Base-by-base conservation (phyloP, 2,888 invertebrate species). In the Spodoptera littoralis region DNA sequence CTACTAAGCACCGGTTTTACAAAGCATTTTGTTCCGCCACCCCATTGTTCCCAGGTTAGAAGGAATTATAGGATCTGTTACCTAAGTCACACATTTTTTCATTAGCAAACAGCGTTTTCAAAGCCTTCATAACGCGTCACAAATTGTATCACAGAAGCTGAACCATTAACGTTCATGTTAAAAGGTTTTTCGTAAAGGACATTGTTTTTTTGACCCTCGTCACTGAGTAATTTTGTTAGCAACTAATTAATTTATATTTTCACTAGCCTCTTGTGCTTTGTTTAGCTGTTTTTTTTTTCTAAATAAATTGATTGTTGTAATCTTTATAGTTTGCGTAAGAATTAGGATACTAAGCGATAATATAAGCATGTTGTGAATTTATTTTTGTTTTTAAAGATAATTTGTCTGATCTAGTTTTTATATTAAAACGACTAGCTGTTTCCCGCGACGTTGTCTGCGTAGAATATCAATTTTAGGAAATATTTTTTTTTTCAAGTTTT, bases 141-240 rank as follows among this genome's bases (percentile, higher is more conserved):
- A 84, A 73, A 76, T 70, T 70, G 76, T 79, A 70, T 51, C 81
- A 83, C 82, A 76, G 79, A 65, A 74, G 81, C 81, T 84, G 79
- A 36, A 85, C 84, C 85, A 84, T 85, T 87, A 89, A 86, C 83
- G 84, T 79, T 82, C 76, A 82, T 83, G 86, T 87, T 88, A 90
- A 91, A 78, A 89, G 87, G 88, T 84, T 89, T 88, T 88, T 81
- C 82, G 83, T 80, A 80, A 75, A 83, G 79, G 80, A 79, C 83
- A 84, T 86, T 89, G 88, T 86, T 90, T 85, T 85, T 84, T 83
- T 81, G 86, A 92, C 92, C 92, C 92, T 91, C 84, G 88, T 92
- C 91, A 91, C 70, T 36, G 70, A 77, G 80, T 90, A 90, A 91
- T 89, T 88, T 84, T 86, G 85, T 90, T 90, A 88, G 84, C 81